Evolutionary conservation across 2,888 invertebrate genomes (phyloP).

Genomic region (Sthenelais limicola): DNA sequence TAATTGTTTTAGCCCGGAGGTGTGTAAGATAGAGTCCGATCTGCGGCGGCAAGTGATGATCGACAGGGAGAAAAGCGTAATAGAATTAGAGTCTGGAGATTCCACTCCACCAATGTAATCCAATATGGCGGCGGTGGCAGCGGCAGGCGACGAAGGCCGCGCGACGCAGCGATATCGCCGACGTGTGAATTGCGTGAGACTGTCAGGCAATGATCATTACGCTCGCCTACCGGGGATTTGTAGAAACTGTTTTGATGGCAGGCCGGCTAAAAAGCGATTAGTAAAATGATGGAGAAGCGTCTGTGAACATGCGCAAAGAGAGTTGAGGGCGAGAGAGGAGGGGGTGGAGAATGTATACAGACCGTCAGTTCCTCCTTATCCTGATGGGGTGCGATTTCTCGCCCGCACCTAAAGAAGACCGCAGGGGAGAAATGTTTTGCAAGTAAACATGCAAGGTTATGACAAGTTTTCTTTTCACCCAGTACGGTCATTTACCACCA

Average conservation of each 20-base stretch:
- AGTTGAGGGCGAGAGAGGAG: neutral
- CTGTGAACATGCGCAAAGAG: slow-evolving; percentile 12
- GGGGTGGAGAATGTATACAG: no score
- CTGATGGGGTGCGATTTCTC: no score
- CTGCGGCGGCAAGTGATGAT: slow-evolving; percentile 27
- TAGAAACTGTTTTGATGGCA: slow-evolving; percentile 6
- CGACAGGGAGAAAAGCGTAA: slow-evolving; percentile 12
- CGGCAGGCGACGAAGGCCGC: slow-evolving; percentile 7
- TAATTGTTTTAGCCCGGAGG: slow-evolving; percentile 34
- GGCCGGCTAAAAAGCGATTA: slow-evolving; percentile 28
- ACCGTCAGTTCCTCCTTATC: no score
- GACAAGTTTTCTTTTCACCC: no score
- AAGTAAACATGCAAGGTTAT: no score
- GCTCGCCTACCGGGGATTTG: slow-evolving; percentile 4
- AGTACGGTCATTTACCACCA: no score
- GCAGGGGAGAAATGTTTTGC: no score
- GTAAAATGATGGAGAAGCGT: neutral
- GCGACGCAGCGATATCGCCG: neutral
- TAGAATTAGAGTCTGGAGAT: slow-evolving; percentile 24
- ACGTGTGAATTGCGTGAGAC: slow-evolving; percentile 33
- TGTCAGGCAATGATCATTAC: slow-evolving; percentile 20
- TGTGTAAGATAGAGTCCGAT: slow-evolving; percentile 31
- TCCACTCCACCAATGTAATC: neutral
- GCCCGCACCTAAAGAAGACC: no score
- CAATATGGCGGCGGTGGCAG: slow-evolving; percentile 21